These are phyloP conservation scores for Parotocinclus haroldoi DNA, from an alignment of 2,797 vertebrate genomes.

Conservation along the genomic window DNA sequence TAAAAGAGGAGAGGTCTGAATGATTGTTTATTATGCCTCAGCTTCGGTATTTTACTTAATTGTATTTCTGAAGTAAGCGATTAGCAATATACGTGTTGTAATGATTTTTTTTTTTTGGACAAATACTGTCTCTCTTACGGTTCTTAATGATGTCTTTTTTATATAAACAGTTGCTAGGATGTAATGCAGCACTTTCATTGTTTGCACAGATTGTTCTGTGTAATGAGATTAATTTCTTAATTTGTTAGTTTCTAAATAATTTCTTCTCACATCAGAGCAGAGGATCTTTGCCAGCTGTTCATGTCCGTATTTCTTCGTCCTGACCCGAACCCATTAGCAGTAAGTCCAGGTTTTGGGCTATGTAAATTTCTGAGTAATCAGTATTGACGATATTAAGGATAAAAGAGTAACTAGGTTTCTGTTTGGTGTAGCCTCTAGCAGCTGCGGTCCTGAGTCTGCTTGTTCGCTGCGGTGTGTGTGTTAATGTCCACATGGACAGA, in stretches of 20 bases:
- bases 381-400: no score
- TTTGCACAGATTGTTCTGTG: constrained; percentile 6
- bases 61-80: background rate
- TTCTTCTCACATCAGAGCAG: constrained; percentile 54
- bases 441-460: constrained; percentile 78
- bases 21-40: background rate
- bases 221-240: constrained; percentile 17
- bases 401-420: background rate
- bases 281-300: constrained; percentile 62
- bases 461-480: constrained; percentile 60
- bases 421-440: constrained; percentile 74
- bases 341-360: constrained; percentile 51
- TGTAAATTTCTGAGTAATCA: background rate
- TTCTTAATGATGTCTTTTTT: background rate
- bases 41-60: background rate
- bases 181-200: background rate
- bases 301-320: constrained; percentile 57
- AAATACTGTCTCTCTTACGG: background rate
- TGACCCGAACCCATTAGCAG: constrained; percentile 56
- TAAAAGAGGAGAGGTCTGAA: constrained; percentile 62
- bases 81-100: background rate
- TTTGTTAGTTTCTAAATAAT: constrained; percentile 28
- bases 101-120: background rate
- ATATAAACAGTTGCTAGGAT: background rate
- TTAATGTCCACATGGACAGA: constrained; percentile 61